phyloP scores from a whole-genome alignment of 2,888 invertebrate genomes.

The Ophioninae sp. region DNA sequence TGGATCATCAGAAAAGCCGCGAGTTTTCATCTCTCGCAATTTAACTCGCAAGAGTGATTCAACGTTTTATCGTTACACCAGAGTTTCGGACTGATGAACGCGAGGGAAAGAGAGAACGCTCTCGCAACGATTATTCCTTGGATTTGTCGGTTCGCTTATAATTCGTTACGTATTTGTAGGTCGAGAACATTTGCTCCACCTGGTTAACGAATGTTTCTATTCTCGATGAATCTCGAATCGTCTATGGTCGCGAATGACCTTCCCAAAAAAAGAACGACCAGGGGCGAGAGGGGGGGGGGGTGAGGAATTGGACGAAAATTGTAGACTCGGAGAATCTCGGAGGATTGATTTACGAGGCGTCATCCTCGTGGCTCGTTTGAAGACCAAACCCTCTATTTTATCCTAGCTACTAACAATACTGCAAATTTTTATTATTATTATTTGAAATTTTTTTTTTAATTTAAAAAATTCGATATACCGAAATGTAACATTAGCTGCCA shows the following conservation, averaged over 20 bases:
- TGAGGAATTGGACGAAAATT: background rate
- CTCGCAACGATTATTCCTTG: constrained; percentile 12
- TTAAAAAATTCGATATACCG: no score
- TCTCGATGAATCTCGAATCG: constrained; percentile 52
- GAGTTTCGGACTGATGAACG: constrained; percentile 9
- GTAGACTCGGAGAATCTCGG: constrained; percentile 23
- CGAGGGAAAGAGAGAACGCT: background rate
- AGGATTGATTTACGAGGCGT: constrained; percentile 41
- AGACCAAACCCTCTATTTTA: constrained; percentile 2
- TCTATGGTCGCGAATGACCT: constrained; percentile 41
- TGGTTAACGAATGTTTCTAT: constrained; percentile 55
- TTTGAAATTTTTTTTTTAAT: no score
- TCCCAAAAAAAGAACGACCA: constrained; percentile 6
- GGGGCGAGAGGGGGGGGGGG: background rate
- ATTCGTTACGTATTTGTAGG: constrained; percentile 3
- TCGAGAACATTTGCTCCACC: constrained; percentile 46
- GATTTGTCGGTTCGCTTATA: constrained; percentile 10
- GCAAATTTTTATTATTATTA: background rate
- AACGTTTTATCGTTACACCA: constrained; percentile 53
- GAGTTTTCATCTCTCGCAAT: constrained; percentile 51
- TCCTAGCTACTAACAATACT: constrained; percentile 31
- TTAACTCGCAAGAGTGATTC: constrained; percentile 48
- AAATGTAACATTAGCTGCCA: no score
- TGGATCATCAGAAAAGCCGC: background rate
- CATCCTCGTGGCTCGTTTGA: constrained; percentile 27